Conservation (phyloP, 2,797 vertebrate species). For the Nannoperca australis region DNA sequence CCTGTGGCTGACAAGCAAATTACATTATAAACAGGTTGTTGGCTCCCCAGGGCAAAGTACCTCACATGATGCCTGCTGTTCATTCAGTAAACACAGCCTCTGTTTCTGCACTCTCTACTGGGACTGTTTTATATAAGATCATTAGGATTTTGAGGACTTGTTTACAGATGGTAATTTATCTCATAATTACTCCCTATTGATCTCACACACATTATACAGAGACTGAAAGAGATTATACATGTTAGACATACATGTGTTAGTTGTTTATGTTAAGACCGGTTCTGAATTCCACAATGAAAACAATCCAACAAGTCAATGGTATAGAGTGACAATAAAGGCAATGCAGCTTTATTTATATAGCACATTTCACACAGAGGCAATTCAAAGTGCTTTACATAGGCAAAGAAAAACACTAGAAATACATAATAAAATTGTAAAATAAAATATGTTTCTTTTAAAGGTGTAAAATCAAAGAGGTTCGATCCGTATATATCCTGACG, state of each 20-base stretch:
- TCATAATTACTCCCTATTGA: not conserved
- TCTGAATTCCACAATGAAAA: not conserved
- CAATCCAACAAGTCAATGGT: not conserved
- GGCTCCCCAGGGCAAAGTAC: slow-evolving; percentile 33
- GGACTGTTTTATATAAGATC: slow-evolving; percentile 4
- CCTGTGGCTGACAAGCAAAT: slow-evolving; percentile 48
- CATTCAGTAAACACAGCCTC: slow-evolving; percentile 31
- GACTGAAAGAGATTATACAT: not conserved
- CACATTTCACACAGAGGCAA: no score
- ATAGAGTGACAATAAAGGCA: not conserved
- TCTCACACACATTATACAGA: not conserved
- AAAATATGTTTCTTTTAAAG: no score
- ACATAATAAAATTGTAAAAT: no score
- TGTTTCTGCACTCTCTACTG: not conserved
- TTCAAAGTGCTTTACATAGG: no score
- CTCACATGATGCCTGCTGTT: slow-evolving; percentile 58
- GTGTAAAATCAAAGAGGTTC: no score
- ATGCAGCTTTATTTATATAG: no score
- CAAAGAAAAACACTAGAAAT: no score
- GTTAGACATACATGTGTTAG: not conserved
- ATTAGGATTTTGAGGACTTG: slow-evolving; percentile 10
- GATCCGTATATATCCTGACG: no score
- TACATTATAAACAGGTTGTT: slow-evolving; percentile 49
- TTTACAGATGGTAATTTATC: not conserved
- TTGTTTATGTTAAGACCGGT: not conserved